phyloP scores from a whole-genome alignment of 2,797 vertebrate species.

The Orientallactaga sibirica region DNA sequence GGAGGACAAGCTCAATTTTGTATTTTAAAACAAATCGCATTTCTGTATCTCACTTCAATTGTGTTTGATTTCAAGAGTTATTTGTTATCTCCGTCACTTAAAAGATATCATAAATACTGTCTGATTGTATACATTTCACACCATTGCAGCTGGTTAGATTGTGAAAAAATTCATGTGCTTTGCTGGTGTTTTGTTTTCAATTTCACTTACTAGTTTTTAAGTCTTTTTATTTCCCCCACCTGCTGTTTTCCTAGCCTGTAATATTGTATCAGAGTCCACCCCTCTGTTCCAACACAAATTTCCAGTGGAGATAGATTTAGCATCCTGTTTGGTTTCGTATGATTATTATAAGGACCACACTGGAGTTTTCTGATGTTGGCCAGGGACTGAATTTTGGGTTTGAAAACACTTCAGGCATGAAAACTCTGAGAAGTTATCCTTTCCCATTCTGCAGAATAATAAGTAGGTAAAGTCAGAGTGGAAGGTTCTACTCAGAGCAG shows the following conservation, averaged over 20 bases:
- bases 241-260: neutral
- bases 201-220: neutral
- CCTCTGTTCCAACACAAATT: neutral
- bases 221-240: neutral
- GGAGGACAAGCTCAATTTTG: constrained; percentile 43
- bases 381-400: neutral
- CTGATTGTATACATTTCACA: neutral
- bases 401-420: constrained; percentile 18
- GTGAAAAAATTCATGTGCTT: constrained; percentile 28
- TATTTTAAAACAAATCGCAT: neutral
- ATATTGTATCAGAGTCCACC: too few relatives aligned
- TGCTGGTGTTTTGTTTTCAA: constrained; percentile 42
- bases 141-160: neutral
- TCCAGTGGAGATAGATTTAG: neutral
- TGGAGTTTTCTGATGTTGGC: neutral
- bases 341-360: neutral
- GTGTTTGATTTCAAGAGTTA: neutral
- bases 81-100: constrained; percentile 43
- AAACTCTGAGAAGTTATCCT: neutral
- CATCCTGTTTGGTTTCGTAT: neutral
- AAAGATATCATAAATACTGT: constrained; percentile 32
- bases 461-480: neutral
- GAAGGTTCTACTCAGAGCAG: neutral
- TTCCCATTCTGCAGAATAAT: neutral
- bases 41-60: constrained; percentile 20